Evolutionary conservation across 2,888 invertebrate genomes (phyloP), one percentile per base, ranked within the genome.

Genomic region (Polydesmus complanatus): DNA sequence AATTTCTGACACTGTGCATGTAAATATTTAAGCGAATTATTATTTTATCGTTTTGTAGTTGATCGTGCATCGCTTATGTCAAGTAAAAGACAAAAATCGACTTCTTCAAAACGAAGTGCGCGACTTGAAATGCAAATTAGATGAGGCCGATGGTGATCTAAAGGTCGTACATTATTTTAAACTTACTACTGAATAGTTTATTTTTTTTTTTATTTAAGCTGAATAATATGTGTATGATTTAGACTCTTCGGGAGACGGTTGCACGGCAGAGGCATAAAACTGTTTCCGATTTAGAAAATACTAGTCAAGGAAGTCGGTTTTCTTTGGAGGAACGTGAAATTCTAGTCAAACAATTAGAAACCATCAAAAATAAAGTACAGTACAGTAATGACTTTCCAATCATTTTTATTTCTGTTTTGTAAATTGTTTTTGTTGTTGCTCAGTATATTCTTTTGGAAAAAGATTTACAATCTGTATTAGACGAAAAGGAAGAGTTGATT

Each of bases 401-500:
- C 18, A 18, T 27, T 48, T 25, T 37, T 2, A 1, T 27, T 1
- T 3, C 1, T 1, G 21, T 27, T 48, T 14, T 48, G 48, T 48
- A 19, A 19, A 23, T 18, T 14, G 2, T 62, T 19, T 23, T 61
- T 58, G 21, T 61, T 54, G 58, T 59, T 62, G 70, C 72, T 51
- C 70, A 86, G 83, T 85, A 82, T 71, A 79, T 80, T 65, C 86
- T 88, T 73, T 73, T 89, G 55, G 83, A 85, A 68, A 77, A 82
- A 54, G 89, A 91, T 73, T 78, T 90, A 37, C 82, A 88, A 71
- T 80, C 83, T 3, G 80, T 88, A 27, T 73, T 90, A 53, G 90
- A 90, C 72, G 90, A 90, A 71, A 90, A 89, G 70, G 88, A 89
- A 69, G 90, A 90, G 70, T 73, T 86, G 37, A 81, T 84, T 21